Base-by-base conservation (phyloP, 2,113 vertebrate species). In the Myodes glareolus region DNA sequence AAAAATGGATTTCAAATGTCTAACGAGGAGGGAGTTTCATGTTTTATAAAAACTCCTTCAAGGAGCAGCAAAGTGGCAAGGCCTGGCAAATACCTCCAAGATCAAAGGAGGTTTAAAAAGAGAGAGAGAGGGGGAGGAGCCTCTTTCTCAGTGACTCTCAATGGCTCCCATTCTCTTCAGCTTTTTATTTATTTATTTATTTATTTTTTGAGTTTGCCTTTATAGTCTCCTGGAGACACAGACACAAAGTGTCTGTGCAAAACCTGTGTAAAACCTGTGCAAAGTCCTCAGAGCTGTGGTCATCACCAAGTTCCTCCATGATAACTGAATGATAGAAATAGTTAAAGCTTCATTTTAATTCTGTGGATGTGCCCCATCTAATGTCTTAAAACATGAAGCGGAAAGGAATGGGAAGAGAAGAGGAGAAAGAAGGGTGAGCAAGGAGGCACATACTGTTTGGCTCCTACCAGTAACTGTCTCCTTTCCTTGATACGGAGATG, bases 1-100 rank as follows among this genome's bases (percentile, higher is more conserved):
- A 95, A 97, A 50, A 90, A 95, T 76, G 90, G 94, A 90, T 95
- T 88, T 97, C 97, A 97, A 65, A 92, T 92, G 73, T 68, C 55
- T 63, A 91, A 96, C 52, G 39, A 31, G 78, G 50, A 96, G 45
- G 25, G 92, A 93, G 88, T 0, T 29, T 88, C 92, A 70, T 77
- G 91, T 94, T 98, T 76, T 82, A 90, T 7, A 88, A 94, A 77
- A 95, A 96, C 61, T 4, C 0, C 94, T 98, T 94, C 50, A 88
- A 68, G n/a, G 47, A 52, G 42, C 42, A 68, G 76, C 61, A 84
- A 76, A 47, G 52, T 19, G 23, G 88, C 27, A 61, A 94, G 63
- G 50, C 52, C 81, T 72, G 50, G 65, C 16, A 55, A 75, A 68
- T 45, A 95, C 55, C 68, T 92, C 2, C 11, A 75, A 91, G 81